Base-by-base conservation (phyloP, 2,797 vertebrate genomes). In the Eulemur rubriventer region DNA sequence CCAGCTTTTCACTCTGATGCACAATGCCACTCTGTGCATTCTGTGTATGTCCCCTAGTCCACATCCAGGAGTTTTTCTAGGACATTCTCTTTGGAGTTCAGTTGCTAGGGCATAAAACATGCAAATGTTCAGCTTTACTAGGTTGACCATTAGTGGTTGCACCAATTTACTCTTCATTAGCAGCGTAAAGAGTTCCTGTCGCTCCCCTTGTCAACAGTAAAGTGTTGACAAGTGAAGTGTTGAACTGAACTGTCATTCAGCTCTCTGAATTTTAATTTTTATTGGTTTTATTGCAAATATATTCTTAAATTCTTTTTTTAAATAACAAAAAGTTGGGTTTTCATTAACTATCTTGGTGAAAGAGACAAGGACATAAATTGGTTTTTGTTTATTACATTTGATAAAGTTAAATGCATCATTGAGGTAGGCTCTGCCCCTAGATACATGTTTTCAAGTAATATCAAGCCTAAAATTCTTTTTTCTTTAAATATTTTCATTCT, bases 251-350 rank as follows among this genome's bases (percentile, higher is more conserved):
- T 69, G 67, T 48, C 72, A 28, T 55, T 55, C 76, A 55, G 18
- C 63, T 93, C 35, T 93, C 50, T 59, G 78, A 87, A 76, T 93
- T 70, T 90, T 90, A 63, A 46, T 61, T 95, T 90, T 95, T 79
- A 59, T 43, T 95, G 59, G 13, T 91, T 78, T 94, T 80, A 7
- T 57, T 93, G 82, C 41, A 92, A 22, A 83, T 76, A 63, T 67
- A 7, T 33, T 75, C 30, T 87, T 22, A 61, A 61, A 28, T 72
- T 76, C 9, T 30, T 24, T 76, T 79, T 91, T 65, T 55, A 48
- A 92, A 50, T 38, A 63, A 55, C 52, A 80, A 78, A 92, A 43
- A 83, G n/a, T 57, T 96, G 6, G 17, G 22, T 28, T 83, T 91
- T 81, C 8, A 50, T 80, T 46, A 94, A 88, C 24, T 80, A 28